Evolutionary conservation across 2,888 invertebrate species (phyloP).

Genomic region (Bruchidius siliquastri): DNA sequence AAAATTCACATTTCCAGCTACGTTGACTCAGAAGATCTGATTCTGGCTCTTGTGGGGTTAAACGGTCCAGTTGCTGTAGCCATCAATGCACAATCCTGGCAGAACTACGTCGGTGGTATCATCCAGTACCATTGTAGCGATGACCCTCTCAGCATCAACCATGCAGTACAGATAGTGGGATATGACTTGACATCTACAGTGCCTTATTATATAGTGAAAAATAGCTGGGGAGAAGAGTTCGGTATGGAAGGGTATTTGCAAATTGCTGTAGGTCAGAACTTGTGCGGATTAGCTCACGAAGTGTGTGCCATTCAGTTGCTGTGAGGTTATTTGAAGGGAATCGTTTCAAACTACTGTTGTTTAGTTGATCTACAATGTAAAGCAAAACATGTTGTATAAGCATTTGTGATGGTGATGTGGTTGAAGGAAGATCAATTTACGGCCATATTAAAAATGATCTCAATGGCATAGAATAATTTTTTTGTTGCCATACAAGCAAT

Average conservation of each 20-base stretch:
- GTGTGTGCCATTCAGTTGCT: conserved; percentile 58
- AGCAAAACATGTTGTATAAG: no score
- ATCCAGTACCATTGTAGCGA: conserved; percentile 77
- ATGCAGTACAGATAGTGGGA: conserved; percentile 79
- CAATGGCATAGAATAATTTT: no score
- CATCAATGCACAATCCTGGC: conserved; percentile 81
- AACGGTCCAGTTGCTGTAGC: conserved; percentile 77
- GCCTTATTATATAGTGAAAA: conserved; percentile 78
- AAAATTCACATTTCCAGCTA: conserved; percentile 49
- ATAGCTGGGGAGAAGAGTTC: conserved; percentile 78
- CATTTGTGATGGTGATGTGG: no score
- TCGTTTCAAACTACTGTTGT: neutral
- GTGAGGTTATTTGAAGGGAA: conserved; percentile 15
- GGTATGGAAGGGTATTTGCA: conserved; percentile 74
- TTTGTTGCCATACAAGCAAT: no score
- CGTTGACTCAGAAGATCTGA: conserved; percentile 59
- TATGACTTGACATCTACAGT: conserved; percentile 68
- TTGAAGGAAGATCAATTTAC: no score
- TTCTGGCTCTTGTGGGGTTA: conserved; percentile 57
- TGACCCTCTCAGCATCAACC: conserved; percentile 59
- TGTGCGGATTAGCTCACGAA: conserved; percentile 74
- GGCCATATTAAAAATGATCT: no score
- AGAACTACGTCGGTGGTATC: conserved; percentile 79
- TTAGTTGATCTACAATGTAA: no score
- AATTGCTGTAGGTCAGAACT: conserved; percentile 61